Evolutionary conservation across 2,113 vertebrate species (phyloP).

Genomic region (Ictalurus punctatus): DNA sequence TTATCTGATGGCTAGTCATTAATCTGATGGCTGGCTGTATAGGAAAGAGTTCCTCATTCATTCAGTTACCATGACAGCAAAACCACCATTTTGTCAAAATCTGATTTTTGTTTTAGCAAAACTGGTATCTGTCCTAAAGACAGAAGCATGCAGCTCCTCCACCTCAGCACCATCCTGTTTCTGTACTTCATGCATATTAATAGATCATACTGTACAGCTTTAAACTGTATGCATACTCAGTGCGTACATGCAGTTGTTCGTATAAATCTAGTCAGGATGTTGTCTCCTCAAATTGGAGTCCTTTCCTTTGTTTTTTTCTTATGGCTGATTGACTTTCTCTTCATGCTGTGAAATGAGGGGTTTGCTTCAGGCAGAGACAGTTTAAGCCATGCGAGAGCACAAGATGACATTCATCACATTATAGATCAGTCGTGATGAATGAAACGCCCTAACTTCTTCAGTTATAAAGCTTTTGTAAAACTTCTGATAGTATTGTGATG

Average conservation of each 20-base stretch:
- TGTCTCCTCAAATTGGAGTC: neutral
- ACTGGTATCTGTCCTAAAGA: neutral
- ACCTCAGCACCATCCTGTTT: neutral
- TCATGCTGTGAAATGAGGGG: neutral
- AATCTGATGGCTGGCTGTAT: conserved; percentile 31
- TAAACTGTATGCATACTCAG: neutral
- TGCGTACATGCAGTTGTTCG: neutral
- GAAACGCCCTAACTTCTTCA: neutral
- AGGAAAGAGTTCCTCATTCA: conserved; percentile 19
- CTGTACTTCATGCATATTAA: neutral
- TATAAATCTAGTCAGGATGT: neutral
- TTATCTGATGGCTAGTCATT: conserved; percentile 42
- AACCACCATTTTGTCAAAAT: neutral
- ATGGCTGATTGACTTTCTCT: neutral
- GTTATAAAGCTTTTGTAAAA: no score
- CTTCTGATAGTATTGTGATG: neutral
- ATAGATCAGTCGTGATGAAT: neutral
- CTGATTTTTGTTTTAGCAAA: neutral
- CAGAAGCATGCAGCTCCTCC: neutral
- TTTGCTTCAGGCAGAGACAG: neutral
- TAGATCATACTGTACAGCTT: neutral
- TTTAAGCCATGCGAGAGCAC: neutral
- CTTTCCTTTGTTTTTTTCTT: neutral
- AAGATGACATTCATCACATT: neutral
- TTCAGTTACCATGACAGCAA: conserved; percentile 31